Evolutionary conservation across 2,113 vertebrate species (phyloP).

Genomic region (Ammodytes dubius): DNA sequence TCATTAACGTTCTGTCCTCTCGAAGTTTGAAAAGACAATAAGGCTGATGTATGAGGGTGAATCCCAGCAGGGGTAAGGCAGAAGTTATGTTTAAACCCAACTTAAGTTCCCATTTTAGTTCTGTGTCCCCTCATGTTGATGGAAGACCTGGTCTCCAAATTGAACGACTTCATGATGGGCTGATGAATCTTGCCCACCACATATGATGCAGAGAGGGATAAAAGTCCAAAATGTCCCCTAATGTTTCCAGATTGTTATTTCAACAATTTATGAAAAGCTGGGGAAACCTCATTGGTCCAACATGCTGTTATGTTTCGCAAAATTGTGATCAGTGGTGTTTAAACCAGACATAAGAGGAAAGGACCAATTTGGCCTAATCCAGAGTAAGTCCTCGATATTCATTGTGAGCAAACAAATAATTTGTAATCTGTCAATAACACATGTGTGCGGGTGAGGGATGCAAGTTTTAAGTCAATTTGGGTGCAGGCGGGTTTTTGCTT

Average conservation of each 20-base stretch:
- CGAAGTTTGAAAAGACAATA: neutral
- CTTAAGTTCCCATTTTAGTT: neutral
- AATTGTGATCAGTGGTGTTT: neutral
- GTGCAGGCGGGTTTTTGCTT: slow-evolving; percentile 47
- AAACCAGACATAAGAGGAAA: neutral
- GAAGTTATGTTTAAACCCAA: slow-evolving; percentile 7
- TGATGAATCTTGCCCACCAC: neutral
- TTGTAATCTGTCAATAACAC: neutral
- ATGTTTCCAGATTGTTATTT: neutral
- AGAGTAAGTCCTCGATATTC: neutral
- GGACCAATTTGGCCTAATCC: neutral
- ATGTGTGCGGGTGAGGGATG: neutral
- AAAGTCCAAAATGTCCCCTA: neutral
- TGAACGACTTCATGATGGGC: slow-evolving; percentile 1
- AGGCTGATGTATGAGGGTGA: slow-evolving; percentile 23
- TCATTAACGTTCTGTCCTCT: neutral
- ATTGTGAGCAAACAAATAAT: neutral
- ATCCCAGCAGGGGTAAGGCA: neutral
- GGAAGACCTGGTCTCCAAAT: slow-evolving; percentile 22
- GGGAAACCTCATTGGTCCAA: neutral
- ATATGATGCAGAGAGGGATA: neutral
- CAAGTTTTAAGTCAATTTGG: neutral
- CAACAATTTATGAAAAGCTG: neutral
- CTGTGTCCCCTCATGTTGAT: neutral
- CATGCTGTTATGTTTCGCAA: neutral